Evolutionary conservation across 2,113 vertebrate species (phyloP).

Genomic region (Amblyornis subalaris): DNA sequence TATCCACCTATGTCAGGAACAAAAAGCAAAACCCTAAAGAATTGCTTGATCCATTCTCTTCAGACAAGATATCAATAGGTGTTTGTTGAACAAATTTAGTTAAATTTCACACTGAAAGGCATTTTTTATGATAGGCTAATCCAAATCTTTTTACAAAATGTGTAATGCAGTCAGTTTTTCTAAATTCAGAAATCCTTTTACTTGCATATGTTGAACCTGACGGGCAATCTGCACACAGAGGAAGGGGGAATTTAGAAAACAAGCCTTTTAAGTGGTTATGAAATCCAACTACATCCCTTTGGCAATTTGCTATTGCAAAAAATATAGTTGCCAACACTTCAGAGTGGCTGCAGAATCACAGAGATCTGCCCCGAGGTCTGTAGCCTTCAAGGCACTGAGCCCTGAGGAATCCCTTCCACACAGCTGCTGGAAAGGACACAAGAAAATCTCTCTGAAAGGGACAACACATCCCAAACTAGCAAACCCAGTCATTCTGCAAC

Average conservation of each 20-base stretch:
- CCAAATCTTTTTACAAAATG: neutral
- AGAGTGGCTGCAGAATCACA: neutral
- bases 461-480: accelerated
- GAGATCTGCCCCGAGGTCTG: neutral
- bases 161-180: neutral
- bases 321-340: neutral
- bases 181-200: neutral
- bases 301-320: neutral
- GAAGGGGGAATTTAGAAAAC: neutral
- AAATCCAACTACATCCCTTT: neutral
- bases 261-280: neutral
- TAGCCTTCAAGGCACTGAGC: too few relatives aligned
- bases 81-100: neutral
- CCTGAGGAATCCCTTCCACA: neutral
- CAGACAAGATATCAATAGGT: neutral
- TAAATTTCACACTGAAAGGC: neutral
- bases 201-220: neutral
- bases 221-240: too few relatives aligned
- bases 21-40: neutral
- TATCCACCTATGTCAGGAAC: neutral
- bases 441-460: neutral
- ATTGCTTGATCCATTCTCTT: neutral
- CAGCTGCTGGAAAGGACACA: neutral
- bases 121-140: neutral
- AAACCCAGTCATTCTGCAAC: neutral